phyloP scores from a whole-genome alignment of 2,797 vertebrate genomes.

The Oreochromis grahami region DNA sequence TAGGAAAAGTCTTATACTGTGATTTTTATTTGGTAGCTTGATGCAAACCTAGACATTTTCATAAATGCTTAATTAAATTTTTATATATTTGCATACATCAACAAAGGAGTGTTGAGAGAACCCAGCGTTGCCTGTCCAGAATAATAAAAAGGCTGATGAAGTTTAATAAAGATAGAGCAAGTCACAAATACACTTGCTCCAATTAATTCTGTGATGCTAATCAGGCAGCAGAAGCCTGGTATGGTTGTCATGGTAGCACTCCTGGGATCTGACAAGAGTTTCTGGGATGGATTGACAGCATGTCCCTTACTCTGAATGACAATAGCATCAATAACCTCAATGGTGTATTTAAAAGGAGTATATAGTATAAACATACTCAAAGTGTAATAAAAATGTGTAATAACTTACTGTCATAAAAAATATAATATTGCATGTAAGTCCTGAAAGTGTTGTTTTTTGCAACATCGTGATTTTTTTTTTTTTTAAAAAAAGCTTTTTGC shows the following conservation, averaged over 20 bases:
- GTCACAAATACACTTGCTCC: conserved; percentile 4
- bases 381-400: neutral
- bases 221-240: conserved; percentile 33
- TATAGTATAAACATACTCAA: neutral
- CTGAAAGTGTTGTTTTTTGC: neutral
- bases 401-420: neutral
- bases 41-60: neutral
- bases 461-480: neutral
- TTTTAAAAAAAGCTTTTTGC: neutral
- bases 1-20: neutral
- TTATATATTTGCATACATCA: neutral
- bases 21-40: neutral
- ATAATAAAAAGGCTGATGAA: neutral
- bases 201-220: conserved; percentile 44
- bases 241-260: conserved; percentile 45
- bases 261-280: conserved; percentile 29
- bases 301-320: neutral
- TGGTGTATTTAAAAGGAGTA: neutral
- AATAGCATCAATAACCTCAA: neutral
- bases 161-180: conserved; percentile 7
- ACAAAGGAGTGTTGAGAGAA: neutral
- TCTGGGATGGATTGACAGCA: conserved; percentile 35
- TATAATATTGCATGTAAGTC: neutral
- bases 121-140: neutral
- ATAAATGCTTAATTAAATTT: neutral